Evolutionary conservation across 2,888 invertebrate species (phyloP), one percentile per base, ranked within the genome.

Genomic region (Trichopria drosophilae): DNA sequence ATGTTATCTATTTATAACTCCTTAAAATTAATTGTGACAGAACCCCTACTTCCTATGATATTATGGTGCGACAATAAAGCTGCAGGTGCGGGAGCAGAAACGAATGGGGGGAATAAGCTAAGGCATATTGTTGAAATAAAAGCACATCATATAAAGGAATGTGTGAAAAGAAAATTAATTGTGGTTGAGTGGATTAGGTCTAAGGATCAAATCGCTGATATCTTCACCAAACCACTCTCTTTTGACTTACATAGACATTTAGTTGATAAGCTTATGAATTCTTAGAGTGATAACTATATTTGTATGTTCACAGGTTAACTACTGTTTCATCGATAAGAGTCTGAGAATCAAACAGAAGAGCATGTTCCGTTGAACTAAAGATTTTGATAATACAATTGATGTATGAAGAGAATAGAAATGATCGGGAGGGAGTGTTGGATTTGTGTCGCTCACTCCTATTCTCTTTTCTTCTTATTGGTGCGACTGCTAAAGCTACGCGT

Each of bases 1-100:
- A 7, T 55, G 32, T 29, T 54, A 16, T 24, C 55, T 12, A 23
- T 59, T 12, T 16, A 57, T 34, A 55, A 55, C 40, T 55, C 59
- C 9, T 22, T 57, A 10, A 50, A 44, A 13, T 31, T 59, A 39
- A 57, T 52, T 18, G 10, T 57, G 7, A 35, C 35, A 29, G 35
- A 54, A 7, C 34, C 47, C 7, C 48, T 51, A 20, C 48, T 19
- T 43, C 57, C 59, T 3, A 45, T 59, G 13, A 52, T 28, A 26
- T 13, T 60, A 10, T 59, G 57, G 54, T 60, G 58, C 26, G 57
- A 61, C 24, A 61, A 61, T 37, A 59, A 53, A 54, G 58, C 60
- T 15, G 60, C 61, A 24, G 40, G 15, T 29, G 49, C 48, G 28
- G 35, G 41, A 18, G 40, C 41, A 29, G 36, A 51, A 13, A 42